Conservation (phyloP, 2,888 invertebrate genomes). For the Drosophila mimica region DNA sequence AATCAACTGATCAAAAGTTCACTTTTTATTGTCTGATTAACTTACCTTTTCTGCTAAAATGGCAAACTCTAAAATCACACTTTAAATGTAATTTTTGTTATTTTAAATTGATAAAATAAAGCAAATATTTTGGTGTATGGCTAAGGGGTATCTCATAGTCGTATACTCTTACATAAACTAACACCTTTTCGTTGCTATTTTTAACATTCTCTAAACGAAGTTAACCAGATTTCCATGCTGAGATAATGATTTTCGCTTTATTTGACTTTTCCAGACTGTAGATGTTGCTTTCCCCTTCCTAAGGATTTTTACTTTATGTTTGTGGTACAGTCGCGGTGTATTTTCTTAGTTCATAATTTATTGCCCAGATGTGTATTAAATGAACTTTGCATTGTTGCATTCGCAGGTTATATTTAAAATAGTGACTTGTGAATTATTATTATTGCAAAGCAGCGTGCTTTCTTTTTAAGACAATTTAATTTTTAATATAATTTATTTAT, state of each 20-base stretch:
- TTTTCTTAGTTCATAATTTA: conserved; percentile 56
- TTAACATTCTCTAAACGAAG: conserved; percentile 57
- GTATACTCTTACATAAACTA: neutral
- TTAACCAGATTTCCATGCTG: conserved; percentile 77
- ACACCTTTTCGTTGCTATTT: conserved; percentile 5
- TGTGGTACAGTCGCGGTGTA: conserved; percentile 16
- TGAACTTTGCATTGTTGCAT: conserved; percentile 23
- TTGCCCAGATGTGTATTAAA: conserved; percentile 33
- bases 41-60: neutral
- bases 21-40: neutral
- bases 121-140: neutral
- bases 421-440: neutral
- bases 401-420: neutral
- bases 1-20: neutral
- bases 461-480: neutral
- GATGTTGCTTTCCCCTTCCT: conserved; percentile 17
- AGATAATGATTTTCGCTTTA: conserved; percentile 80
- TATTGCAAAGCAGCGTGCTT: neutral
- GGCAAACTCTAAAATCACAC: neutral
- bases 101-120: neutral
- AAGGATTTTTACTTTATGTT: conserved; percentile 19
- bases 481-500: neutral
- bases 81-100: neutral
- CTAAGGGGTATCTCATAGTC: neutral
- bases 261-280: conserved; percentile 54